Evolutionary conservation across 2,113 vertebrate genomes (phyloP).

Genomic region (Zosterops lateralis): DNA sequence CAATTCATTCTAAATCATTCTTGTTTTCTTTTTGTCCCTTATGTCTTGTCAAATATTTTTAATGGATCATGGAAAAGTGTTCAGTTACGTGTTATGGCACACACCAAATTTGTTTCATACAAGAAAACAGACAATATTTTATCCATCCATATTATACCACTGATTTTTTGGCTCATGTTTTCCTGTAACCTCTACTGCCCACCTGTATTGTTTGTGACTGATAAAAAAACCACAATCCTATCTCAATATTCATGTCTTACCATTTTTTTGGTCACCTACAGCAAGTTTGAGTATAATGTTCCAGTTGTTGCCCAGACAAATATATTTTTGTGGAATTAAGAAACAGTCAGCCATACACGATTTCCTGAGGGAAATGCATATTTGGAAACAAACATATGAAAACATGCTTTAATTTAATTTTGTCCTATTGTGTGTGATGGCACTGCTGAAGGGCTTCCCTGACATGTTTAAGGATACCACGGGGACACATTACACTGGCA

Average conservation of each 20-base stretch:
- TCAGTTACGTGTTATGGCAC: not conserved
- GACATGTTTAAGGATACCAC: not conserved
- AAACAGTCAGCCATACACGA: not conserved
- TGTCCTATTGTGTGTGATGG: not conserved
- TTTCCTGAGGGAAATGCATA: not conserved
- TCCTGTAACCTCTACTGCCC: not conserved
- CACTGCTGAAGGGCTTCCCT: not conserved
- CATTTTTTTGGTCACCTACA: not conserved
- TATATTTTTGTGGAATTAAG: not conserved
- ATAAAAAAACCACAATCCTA: not conserved
- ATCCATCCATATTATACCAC: not conserved
- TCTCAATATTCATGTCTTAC: not conserved
- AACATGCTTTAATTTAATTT: not conserved
- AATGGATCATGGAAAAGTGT: not conserved
- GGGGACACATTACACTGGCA: not conserved
- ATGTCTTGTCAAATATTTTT: not conserved
- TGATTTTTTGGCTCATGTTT: not conserved
- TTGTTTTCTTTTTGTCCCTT: not conserved
- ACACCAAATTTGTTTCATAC: not conserved
- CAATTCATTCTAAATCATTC: not conserved
- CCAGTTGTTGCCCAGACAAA: not conserved
- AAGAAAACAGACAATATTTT: not conserved
- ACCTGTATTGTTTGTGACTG: not conserved
- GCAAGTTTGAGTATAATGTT: not conserved
- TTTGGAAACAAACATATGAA: not conserved